phyloP scores from a whole-genome alignment of 2,113 vertebrate species.

The Rhinopomastus cyanomelas region DNA sequence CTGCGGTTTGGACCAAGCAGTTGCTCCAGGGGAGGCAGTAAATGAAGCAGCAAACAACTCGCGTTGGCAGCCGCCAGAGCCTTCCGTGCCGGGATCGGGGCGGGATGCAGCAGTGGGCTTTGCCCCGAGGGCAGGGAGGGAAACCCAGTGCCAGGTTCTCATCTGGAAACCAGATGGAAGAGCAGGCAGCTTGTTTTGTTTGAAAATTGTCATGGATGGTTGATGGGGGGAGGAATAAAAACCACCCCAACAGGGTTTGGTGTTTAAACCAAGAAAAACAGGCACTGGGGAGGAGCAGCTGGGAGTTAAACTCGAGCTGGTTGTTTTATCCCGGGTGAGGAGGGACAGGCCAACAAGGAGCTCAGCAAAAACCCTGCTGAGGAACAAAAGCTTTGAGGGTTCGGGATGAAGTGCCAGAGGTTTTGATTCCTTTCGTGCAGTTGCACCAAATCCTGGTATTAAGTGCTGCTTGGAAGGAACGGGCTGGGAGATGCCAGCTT shows the following conservation, averaged over 20 bases:
- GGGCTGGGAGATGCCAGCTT: neutral
- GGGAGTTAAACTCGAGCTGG: neutral
- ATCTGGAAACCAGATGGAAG: slow-evolving; percentile 54
- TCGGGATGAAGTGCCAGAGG: neutral
- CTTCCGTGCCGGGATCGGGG: fast-evolving
- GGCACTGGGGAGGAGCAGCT: neutral
- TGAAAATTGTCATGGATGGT: slow-evolving; percentile 2
- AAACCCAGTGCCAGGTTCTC: neutral
- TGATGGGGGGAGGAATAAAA: neutral
- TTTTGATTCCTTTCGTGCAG: neutral
- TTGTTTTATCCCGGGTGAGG: too few relatives aligned
- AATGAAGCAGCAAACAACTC: neutral
- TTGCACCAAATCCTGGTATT: neutral
- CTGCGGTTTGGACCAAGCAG: neutral
- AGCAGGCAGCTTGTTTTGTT: slow-evolving; percentile 33
- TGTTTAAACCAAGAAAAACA: neutral
- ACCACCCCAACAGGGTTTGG: neutral
- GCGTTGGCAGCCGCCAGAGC: neutral
- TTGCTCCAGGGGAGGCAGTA: neutral
- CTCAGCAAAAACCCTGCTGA: neutral
- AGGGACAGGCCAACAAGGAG: neutral
- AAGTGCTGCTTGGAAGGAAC: neutral
- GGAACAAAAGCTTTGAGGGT: neutral
- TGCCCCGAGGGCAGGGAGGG: neutral
- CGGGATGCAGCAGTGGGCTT: neutral